These are phyloP conservation scores for Echinometra lucunter DNA, from an alignment of 53 echinoderm and acorn worm species.

Conservation along the genomic window DNA sequence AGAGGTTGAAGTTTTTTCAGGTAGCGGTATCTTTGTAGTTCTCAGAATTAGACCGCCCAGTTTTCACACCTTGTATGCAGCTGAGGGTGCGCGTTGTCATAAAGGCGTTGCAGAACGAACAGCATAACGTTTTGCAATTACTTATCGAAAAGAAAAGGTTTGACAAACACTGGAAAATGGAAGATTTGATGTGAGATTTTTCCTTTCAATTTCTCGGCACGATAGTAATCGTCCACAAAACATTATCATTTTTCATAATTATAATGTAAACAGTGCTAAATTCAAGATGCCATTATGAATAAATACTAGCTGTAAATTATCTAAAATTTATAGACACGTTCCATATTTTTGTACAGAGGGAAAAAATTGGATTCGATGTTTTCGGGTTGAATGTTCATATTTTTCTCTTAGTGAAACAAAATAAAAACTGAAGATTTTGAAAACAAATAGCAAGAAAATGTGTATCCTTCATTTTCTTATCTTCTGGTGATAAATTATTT, in stretches of 20 bases:
- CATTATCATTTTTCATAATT: not conserved
- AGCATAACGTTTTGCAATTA: not conserved
- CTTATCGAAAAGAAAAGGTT: too few relatives aligned
- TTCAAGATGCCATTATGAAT: too few relatives aligned
- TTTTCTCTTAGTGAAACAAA: too few relatives aligned
- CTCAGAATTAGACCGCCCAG: too few relatives aligned
- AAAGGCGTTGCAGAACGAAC: not conserved
- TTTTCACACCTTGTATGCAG: not conserved
- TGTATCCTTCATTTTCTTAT: not conserved
- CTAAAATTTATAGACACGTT: too few relatives aligned
- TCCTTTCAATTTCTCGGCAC: not conserved
- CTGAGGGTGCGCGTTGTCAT: not conserved
- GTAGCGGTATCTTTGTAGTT: not conserved
- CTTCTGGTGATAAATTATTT: not conserved
- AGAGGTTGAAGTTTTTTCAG: not conserved
- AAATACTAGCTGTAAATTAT: too few relatives aligned
- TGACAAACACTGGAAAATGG: too few relatives aligned
- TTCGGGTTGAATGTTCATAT: too few relatives aligned
- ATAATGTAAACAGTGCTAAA: not conserved
- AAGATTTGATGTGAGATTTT: too few relatives aligned
- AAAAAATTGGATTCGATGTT: too few relatives aligned
- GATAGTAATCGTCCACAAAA: not conserved
- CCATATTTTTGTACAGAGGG: too few relatives aligned
- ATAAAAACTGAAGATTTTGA: not conserved
- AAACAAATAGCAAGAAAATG: not conserved